Evolutionary conservation across 2,888 invertebrate genomes (phyloP).

Genomic region (Lepeophtheirus nordmannii): DNA sequence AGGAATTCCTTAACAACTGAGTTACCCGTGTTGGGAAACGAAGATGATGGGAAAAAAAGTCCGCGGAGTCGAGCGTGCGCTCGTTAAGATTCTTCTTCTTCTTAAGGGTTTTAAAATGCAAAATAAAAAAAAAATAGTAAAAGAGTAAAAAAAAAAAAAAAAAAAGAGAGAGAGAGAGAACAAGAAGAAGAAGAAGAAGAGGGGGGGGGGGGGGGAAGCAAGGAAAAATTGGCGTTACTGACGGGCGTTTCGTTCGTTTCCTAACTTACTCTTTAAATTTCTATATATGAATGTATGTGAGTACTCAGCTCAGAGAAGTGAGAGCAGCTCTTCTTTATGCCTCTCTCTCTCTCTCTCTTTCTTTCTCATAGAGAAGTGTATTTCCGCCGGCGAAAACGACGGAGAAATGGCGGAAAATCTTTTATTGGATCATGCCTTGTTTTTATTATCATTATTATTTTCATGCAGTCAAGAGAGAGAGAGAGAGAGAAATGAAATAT

Average conservation of each 20-base stretch:
- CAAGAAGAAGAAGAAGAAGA: not conserved
- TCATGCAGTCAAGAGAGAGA: not conserved
- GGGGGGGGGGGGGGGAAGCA: not conserved
- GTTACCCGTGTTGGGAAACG: not conserved
- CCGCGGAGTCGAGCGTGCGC: constrained; percentile 1
- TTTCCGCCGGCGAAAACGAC: constrained; percentile 4
- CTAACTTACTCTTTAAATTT: not conserved
- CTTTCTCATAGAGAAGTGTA: too few species aligned
- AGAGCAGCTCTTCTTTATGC: not conserved
- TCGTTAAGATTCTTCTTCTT: not conserved
- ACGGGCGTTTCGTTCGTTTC: constrained; percentile 1
- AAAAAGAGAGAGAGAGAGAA: not conserved
- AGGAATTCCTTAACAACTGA: constrained; percentile 8
- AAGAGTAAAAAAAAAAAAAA: not conserved
- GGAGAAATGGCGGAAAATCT: constrained; percentile 7
- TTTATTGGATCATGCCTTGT: constrained; percentile 1
- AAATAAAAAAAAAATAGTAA: not conserved
- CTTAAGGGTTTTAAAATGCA: not conserved
- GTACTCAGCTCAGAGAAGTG: too few species aligned
- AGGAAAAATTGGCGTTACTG: constrained; percentile 3
- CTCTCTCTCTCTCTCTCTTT: not conserved
- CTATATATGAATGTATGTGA: not conserved
- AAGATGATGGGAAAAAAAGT: constrained; percentile 6
- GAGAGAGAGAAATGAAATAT: not conserved
- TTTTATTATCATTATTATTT: not conserved